These are phyloP conservation scores for Lutraria rhynchaena DNA, from an alignment of 1,140 invertebrate species.

Conservation along the genomic window DNA sequence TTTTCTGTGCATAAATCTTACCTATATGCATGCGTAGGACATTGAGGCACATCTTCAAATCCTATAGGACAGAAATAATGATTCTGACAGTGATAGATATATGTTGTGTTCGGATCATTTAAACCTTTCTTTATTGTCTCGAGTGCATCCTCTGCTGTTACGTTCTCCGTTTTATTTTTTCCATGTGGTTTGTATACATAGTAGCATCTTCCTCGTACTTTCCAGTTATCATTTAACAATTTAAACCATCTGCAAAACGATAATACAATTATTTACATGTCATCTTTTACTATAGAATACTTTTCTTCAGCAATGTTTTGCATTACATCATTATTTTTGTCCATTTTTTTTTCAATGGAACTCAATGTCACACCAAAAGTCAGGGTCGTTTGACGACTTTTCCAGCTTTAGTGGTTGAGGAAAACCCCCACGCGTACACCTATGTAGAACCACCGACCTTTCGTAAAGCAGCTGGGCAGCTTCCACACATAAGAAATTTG, in stretches of 20 bases:
- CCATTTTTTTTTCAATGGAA: no score
- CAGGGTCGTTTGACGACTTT: no score
- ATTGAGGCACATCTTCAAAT: constrained; percentile 75
- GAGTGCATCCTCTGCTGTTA: constrained; percentile 74
- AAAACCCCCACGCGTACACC: no score
- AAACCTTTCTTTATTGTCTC: constrained; percentile 72
- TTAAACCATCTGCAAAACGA: constrained; percentile 75
- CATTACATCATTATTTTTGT: no score
- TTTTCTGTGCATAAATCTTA: no score
- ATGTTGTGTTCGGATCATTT: constrained; percentile 69
- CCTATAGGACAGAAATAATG: constrained; percentile 81
- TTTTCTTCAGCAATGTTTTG: no score
- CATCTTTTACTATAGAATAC: no score
- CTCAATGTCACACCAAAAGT: no score
- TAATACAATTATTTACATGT: background rate
- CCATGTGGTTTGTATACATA: constrained; percentile 79
- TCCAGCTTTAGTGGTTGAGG: no score
- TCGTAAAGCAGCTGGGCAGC: no score
- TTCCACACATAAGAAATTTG: no score
- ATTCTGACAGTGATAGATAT: constrained; percentile 80
- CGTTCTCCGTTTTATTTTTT: constrained; percentile 71
- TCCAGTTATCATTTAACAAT: constrained; percentile 76
- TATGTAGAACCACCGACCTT: no score
- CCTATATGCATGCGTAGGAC: constrained; percentile 75
- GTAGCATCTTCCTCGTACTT: constrained; percentile 72